Percentiles rank a stretch among this genome's conserved stretches.
phyloP scores from a whole-genome alignment of 1,140 invertebrate species.

The Drosophila insularis region DNA sequence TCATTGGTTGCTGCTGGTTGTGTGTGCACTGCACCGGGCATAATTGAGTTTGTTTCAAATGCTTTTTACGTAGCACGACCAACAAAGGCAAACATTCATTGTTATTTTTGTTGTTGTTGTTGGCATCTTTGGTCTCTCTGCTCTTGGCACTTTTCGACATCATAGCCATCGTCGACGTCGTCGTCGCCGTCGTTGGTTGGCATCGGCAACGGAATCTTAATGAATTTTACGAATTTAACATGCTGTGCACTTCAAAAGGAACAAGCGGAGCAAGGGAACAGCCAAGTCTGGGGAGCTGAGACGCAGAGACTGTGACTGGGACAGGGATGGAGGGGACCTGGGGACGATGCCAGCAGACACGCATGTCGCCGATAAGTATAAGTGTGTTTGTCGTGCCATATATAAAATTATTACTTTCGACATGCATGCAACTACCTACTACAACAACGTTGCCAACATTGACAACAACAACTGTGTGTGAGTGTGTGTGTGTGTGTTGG shows the following conservation, averaged over 20 bases:
- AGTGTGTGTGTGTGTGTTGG: neutral
- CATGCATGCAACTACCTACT: constrained; percentile 56
- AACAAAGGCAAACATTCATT: constrained; percentile 62
- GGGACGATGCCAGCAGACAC: constrained; percentile 35
- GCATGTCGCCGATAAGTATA: constrained; percentile 79
- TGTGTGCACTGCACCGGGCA: constrained; percentile 71
- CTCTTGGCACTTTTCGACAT: constrained; percentile 77
- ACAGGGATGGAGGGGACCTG: neutral
- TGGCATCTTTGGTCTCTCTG: constrained; percentile 56
- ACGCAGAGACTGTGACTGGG: neutral
- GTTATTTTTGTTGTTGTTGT: constrained; percentile 41
- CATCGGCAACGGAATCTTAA: constrained; percentile 80
- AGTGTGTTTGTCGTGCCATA: constrained; percentile 79
- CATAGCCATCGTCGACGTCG: constrained; percentile 40
- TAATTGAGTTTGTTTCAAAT: constrained; percentile 81
- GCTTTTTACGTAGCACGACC: constrained; percentile 78
- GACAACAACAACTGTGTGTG: constrained; percentile 4
- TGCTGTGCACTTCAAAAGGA: constrained; percentile 80
- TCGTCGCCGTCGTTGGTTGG: constrained; percentile 54
- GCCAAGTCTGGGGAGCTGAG: neutral
- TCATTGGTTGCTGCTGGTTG: constrained; percentile 25
- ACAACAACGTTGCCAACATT: constrained; percentile 15
- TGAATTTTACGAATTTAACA: constrained; percentile 81
- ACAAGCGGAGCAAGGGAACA: constrained; percentile 45
- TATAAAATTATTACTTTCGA: constrained; percentile 80